Conservation (phyloP, 2,113 vertebrate genomes). For the Melanerpes aurifrons region DNA sequence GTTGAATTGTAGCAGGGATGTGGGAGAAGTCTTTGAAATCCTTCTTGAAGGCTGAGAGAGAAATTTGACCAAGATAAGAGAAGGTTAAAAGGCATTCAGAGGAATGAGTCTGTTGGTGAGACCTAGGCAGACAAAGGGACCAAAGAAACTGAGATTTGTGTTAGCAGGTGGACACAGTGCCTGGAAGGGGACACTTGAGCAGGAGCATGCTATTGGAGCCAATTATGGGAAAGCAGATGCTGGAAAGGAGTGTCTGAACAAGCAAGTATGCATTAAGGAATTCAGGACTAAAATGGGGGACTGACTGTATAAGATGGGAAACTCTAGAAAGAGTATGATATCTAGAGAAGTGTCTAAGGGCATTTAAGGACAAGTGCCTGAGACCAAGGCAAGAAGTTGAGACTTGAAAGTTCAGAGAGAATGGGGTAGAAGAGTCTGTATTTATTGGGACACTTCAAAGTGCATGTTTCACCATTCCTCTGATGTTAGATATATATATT, state of each 20-base stretch:
- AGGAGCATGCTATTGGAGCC: background rate
- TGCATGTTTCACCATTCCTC: background rate
- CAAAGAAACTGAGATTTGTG: rapidly evolving
- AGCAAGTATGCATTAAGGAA: background rate
- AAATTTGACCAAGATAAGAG: background rate
- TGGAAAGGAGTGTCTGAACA: background rate
- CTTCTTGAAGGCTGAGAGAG: background rate
- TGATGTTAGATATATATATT: background rate
- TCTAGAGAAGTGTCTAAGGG: background rate
- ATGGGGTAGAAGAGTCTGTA: background rate
- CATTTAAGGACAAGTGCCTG: background rate
- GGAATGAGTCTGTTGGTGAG: background rate
- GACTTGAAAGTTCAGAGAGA: background rate
- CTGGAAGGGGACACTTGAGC: background rate
- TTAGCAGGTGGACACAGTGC: rapidly evolving
- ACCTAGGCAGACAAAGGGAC: rapidly evolving
- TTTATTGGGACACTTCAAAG: background rate
- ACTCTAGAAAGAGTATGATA: background rate
- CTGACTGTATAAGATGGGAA: background rate
- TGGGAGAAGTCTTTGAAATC: background rate
- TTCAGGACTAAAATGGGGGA: background rate
- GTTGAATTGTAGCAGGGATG: background rate
- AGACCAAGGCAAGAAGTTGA: background rate
- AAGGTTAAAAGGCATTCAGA: background rate
- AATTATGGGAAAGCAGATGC: background rate